Percentiles rank a stretch among this genome's conserved stretches.
Evolutionary conservation across 2,888 invertebrate genomes (phyloP).

Genomic region (Belgica antarctica): DNA sequence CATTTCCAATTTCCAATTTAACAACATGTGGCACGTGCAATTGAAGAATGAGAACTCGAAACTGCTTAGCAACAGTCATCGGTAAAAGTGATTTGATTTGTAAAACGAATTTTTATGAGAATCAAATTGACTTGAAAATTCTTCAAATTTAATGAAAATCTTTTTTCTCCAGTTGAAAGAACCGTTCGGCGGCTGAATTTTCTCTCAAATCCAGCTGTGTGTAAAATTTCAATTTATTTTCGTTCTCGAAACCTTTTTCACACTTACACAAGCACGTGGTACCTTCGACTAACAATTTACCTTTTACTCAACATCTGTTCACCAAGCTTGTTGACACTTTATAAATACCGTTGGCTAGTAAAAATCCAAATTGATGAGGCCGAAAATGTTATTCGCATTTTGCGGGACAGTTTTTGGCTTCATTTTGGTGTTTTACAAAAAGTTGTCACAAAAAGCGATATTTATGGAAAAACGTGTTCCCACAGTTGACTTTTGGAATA

Average conservation of each 20-base stretch:
- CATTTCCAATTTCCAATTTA: constrained; percentile 9
- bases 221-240: too few species aligned
- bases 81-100: constrained; percentile 3
- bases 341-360: too few species aligned
- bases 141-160: background rate
- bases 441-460: too few species aligned
- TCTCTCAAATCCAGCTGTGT: background rate
- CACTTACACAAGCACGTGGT: background rate
- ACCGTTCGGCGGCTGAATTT: background rate
- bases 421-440: too few species aligned
- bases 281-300: background rate
- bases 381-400: too few species aligned
- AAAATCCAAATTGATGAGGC: too few species aligned
- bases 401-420: too few species aligned
- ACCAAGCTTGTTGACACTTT: background rate
- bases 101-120: background rate
- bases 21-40: too few species aligned
- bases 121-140: background rate
- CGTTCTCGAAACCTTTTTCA: background rate
- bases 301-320: background rate
- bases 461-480: too few species aligned
- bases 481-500: too few species aligned
- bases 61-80: too few species aligned
- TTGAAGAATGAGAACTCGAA: too few species aligned
- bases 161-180: background rate